phyloP scores from a whole-genome alignment of 2,797 vertebrate genomes.

The Nothura maculosa region DNA sequence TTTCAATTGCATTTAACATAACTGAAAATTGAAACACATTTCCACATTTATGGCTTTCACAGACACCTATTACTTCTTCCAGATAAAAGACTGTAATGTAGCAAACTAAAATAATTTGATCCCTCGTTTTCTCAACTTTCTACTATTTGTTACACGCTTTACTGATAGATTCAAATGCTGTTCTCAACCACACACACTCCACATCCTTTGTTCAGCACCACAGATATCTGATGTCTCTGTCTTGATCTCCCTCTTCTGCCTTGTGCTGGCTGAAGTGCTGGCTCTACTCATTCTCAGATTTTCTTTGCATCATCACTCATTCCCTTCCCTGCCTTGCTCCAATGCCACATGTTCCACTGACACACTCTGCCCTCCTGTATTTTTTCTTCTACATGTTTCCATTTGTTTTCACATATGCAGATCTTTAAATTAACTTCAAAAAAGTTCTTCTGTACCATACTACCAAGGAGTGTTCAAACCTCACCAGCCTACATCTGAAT shows the following conservation, averaged over 20 bases:
- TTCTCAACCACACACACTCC: neutral
- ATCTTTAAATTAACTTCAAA: neutral
- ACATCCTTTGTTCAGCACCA: neutral
- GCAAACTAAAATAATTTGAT: neutral
- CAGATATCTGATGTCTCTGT: neutral
- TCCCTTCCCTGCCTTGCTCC: neutral
- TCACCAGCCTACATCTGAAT: neutral
- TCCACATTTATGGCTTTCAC: neutral
- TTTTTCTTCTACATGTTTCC: neutral
- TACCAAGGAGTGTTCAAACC: neutral
- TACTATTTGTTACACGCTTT: neutral
- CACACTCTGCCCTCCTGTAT: neutral
- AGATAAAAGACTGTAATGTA: neutral
- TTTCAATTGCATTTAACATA: neutral
- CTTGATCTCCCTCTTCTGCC: neutral
- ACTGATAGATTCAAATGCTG: neutral
- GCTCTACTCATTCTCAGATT: neutral
- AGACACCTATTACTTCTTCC: neutral
- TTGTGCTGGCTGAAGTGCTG: rapidly evolving
- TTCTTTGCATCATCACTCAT: neutral
- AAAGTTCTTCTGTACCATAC: neutral
- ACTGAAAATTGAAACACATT: neutral
- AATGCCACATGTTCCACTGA: neutral
- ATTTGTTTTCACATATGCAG: neutral
- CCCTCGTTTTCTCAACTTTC: neutral